Base-by-base conservation (phyloP, 2,797 vertebrate species). In the Tragelaphus oryx region DNA sequence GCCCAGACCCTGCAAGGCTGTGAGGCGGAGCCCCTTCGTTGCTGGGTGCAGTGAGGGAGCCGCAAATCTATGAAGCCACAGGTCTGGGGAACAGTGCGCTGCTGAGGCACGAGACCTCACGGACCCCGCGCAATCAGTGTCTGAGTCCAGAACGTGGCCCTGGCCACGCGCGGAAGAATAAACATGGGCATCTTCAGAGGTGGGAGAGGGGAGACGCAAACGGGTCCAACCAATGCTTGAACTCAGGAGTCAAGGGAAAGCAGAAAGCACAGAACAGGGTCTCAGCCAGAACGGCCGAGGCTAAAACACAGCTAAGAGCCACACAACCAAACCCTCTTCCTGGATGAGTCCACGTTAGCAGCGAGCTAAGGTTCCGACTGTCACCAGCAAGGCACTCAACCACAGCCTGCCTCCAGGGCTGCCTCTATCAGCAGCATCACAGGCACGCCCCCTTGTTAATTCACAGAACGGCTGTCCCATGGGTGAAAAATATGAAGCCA, bases 91-190 rank as follows among this genome's bases (percentile, higher is more conserved):
- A 8, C 8, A 16, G 17, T 0, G 0, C 4, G 48, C 33, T 68
- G 18, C 24, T 5, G 4, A 1, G 46, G 74, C 30, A 12, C 0
- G 30, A 2, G 50, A 57, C 41, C 44, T 59, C 18, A 55, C 30
- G 30, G 37, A 10, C 7, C 4, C 26, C 6, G 6, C 79, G 11
- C 17, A 13, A 17, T 10, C 52, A 9, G 46, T 11, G 41, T 8
- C 2, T 0, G 48, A 74, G n/a, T 16, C 0, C 14, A n/a, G 30
- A 28, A 16, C 16, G 18, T 1, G n/a, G 59, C 11, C 78, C 1
- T n/a, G 9, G n/a, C 50, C 60, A 22, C 7, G 8, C 2, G 13
- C 6, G 2, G 80, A n/a, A 10, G 28, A 28, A 30, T 7, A 13
- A 1, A 2, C 0, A 11, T 3, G 22, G 41, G 37, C 8, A 18